Conservation (phyloP, 2,888 invertebrate species). For the Lithodes maja region DNA sequence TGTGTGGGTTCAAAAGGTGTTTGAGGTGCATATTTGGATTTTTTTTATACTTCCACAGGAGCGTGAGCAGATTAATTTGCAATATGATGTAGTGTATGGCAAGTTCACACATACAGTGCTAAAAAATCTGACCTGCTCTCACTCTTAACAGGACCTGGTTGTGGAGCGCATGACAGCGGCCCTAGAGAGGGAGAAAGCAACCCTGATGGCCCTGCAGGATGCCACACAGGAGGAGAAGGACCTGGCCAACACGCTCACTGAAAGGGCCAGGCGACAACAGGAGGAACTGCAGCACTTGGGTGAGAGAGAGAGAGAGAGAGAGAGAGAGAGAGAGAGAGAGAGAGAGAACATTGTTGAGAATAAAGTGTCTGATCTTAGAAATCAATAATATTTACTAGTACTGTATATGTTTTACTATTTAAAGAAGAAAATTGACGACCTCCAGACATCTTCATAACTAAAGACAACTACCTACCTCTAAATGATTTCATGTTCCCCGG, state of each 20-base stretch:
- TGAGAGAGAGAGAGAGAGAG: slow-evolving; percentile 8
- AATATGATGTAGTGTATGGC: no score
- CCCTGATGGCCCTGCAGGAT: slow-evolving; percentile 31
- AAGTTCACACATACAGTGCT: no score
- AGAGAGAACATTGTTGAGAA: no score
- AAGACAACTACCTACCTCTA: not conserved
- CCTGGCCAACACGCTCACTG: slow-evolving; percentile 25
- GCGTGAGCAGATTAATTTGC: no score
- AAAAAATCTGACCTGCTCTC: no score
- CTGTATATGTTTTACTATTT: no score
- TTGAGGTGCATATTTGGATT: no score
- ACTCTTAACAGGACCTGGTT: slow-evolving; percentile 40
- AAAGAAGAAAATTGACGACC: no score
- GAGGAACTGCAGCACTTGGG: slow-evolving; percentile 59
- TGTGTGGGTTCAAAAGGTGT: no score
- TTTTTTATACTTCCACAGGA: no score
- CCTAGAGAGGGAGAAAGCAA: slow-evolving; percentile 49
- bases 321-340: not conserved
- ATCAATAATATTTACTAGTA: no score
- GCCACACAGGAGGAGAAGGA: slow-evolving; percentile 45
- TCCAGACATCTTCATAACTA: not conserved
- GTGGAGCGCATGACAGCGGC: slow-evolving; percentile 53
- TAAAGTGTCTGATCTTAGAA: no score
- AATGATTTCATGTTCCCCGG: not conserved
- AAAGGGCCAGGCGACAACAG: slow-evolving; percentile 44